Evolutionary conservation across 1,140 invertebrate genomes (phyloP).

Genomic region (Drusus annulatus): DNA sequence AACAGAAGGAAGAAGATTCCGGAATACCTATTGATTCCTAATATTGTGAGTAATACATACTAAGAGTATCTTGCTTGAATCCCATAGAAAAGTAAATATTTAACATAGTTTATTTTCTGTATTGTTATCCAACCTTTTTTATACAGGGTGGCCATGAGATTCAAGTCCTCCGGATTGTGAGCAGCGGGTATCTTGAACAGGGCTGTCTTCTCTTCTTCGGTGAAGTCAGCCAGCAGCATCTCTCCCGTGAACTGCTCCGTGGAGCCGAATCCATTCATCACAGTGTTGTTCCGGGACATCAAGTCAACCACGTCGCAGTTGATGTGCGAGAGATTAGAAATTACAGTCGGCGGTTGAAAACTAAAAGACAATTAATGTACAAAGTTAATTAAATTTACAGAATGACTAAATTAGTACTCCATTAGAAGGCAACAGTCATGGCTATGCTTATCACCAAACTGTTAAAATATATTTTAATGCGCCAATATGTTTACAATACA

Average conservation of each 20-base stretch:
- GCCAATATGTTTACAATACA: too few relatives aligned
- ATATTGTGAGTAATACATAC: too few relatives aligned
- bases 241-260: conserved; percentile 63
- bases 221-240: conserved; percentile 74
- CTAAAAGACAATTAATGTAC: conserved; percentile 55
- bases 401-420: too few relatives aligned
- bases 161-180: conserved; percentile 82
- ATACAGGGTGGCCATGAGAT: conserved; percentile 82
- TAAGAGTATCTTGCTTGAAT: not conserved
- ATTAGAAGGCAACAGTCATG: too few relatives aligned
- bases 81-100: conserved; percentile 63
- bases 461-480: too few relatives aligned
- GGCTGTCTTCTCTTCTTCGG: conserved; percentile 76
- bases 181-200: conserved; percentile 80
- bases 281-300: conserved; percentile 47
- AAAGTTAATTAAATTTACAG: too few relatives aligned
- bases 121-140: conserved; percentile 65
- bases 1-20: too few relatives aligned
- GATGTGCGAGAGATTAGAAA: conserved; percentile 62
- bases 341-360: conserved; percentile 68
- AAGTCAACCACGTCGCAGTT: conserved; percentile 62
- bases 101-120: not conserved
- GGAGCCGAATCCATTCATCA: conserved; percentile 38
- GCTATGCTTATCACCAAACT: too few relatives aligned
- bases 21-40: too few relatives aligned